A percentile compares a stretch with the other conserved stretches of the same genome.
phyloP scores from a whole-genome alignment of 2,888 invertebrate species.

The Cheilosia scutellata region DNA sequence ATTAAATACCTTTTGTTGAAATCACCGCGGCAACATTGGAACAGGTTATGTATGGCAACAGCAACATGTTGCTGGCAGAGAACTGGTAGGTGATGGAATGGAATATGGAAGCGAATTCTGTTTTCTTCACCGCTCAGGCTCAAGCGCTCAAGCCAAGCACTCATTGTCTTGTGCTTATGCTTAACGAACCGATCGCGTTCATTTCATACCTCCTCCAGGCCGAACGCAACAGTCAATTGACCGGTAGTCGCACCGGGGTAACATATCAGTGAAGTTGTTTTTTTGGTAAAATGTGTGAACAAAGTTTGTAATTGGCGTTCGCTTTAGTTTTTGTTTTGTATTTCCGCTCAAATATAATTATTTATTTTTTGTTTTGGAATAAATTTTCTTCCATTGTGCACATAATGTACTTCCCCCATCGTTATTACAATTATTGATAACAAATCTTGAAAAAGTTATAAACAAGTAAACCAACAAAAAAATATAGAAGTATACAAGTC shows the following conservation, averaged over 20 bases:
- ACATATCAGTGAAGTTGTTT: constrained; percentile 33
- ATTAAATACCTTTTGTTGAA: too few species aligned
- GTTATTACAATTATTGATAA: constrained; percentile 43
- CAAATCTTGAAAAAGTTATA: constrained; percentile 24
- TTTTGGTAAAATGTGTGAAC: background rate
- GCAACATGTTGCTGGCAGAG: constrained; percentile 16
- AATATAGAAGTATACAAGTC: background rate
- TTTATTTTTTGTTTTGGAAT: constrained; percentile 9
- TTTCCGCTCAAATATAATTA: background rate
- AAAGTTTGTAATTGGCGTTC: background rate
- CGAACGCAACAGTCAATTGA: constrained; percentile 28
- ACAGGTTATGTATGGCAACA: constrained; percentile 7
- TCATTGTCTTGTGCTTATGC: background rate
- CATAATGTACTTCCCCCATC: background rate
- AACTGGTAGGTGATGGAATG: background rate
- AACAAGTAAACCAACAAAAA: constrained; percentile 2
- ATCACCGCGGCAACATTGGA: background rate
- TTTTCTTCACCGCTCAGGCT: background rate
- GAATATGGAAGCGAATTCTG: constrained; percentile 4
- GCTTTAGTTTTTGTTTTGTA: background rate
- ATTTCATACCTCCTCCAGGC: constrained; percentile 9
- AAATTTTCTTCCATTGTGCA: constrained; percentile 3
- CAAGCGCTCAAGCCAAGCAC: background rate
- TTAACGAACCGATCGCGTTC: background rate
- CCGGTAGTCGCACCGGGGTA: constrained; percentile 46